Conservation (phyloP, 2,888 invertebrate genomes). For the Tipula lateralis region DNA sequence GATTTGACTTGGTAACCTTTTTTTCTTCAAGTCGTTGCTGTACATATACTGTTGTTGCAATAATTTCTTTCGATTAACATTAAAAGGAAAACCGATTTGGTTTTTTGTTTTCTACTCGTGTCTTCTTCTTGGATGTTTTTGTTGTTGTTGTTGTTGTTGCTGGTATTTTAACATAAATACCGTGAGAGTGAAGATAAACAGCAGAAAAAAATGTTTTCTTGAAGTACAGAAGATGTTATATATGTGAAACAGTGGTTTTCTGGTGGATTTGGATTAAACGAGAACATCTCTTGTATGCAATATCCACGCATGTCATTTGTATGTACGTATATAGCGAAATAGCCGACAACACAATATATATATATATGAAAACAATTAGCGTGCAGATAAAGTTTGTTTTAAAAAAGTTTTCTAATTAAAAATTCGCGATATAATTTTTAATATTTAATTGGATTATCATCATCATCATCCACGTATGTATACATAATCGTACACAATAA, state of each 20-base stretch:
- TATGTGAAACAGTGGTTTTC: conserved; percentile 19
- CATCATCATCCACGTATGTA: not conserved
- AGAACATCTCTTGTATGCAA: not conserved
- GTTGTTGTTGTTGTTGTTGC: not conserved
- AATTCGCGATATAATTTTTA: not conserved
- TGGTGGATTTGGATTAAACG: conserved; percentile 5
- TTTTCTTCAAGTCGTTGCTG: conserved; percentile 7
- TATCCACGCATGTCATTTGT: not conserved
- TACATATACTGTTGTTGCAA: not conserved
- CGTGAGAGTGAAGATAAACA: conserved; percentile 26
- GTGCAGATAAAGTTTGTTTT: not conserved
- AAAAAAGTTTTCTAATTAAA: not conserved
- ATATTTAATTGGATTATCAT: conserved; percentile 1
- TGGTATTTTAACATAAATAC: conserved; percentile 13
- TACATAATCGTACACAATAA: not conserved
- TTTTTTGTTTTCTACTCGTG: not conserved
- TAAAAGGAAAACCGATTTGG: conserved; percentile 27
- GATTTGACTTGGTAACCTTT: conserved; percentile 28
- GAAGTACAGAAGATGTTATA: not conserved
- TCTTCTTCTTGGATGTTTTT: not conserved
- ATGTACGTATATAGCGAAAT: not conserved
- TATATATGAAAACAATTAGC: not conserved
- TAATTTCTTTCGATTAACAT: conserved; percentile 27
- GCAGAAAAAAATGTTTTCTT: conserved; percentile 5
- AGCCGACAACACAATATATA: not conserved